These are phyloP conservation scores for Poecilia picta DNA, from an alignment of 2,797 vertebrate genomes.

Conservation along the genomic window DNA sequence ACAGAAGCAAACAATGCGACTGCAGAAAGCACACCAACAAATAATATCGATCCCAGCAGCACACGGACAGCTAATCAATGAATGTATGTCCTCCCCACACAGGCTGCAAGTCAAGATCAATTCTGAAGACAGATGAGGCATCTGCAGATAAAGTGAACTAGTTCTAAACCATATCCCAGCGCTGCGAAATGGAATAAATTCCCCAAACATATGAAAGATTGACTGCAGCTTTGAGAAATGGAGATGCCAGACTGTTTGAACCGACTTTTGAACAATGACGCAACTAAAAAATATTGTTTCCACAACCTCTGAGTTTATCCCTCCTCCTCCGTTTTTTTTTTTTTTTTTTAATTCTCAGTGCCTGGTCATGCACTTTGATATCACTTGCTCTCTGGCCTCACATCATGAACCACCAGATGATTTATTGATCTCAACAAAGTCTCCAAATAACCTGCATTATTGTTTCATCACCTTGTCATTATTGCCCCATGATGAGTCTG, in stretches of 20 bases:
- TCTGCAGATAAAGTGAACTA: slow-evolving; percentile 75
- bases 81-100: slow-evolving; percentile 72
- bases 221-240: slow-evolving; percentile 52
- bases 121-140: slow-evolving; percentile 76
- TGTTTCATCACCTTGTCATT: slow-evolving; percentile 82
- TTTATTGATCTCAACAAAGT: slow-evolving; percentile 81
- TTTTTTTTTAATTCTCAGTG: slow-evolving; percentile 44
- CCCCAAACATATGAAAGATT: slow-evolving; percentile 61
- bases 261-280: slow-evolving; percentile 31
- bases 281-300: slow-evolving; percentile 53
- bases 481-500: slow-evolving; percentile 73
- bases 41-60: slow-evolving; percentile 79
- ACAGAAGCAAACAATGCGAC: slow-evolving; percentile 78
- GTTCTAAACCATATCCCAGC: slow-evolving; percentile 67
- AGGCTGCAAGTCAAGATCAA: slow-evolving; percentile 77
- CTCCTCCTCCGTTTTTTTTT: not conserved
- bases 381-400: slow-evolving; percentile 58
- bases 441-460: slow-evolving; percentile 80
- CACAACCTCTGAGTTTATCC: slow-evolving; percentile 35
- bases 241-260: slow-evolving; percentile 39
- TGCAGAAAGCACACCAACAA: slow-evolving; percentile 79
- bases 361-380: slow-evolving; percentile 48
- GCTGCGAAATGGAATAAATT: slow-evolving; percentile 67
- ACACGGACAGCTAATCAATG: slow-evolving; percentile 83
- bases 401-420: slow-evolving; percentile 77